phyloP scores from a whole-genome alignment of 2,113 vertebrate genomes.

The Chaetura pelagica region DNA sequence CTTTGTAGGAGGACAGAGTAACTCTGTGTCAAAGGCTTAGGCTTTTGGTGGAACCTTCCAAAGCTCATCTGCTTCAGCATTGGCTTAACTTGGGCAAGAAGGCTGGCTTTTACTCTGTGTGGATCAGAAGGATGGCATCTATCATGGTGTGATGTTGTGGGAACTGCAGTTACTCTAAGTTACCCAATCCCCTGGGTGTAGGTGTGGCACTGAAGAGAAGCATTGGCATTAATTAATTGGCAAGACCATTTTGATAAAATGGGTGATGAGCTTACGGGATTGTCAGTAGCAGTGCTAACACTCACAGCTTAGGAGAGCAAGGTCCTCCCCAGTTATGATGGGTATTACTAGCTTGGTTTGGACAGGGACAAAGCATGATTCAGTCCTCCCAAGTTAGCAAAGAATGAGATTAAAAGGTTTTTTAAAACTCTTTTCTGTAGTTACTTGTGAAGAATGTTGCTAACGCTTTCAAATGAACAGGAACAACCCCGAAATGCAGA shows the following conservation, averaged over 20 bases:
- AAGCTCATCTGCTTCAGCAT: not conserved
- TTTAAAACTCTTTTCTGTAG: not conserved
- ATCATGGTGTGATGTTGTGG: accelerated
- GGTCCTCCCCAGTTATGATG: not conserved
- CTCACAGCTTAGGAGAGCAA: not conserved
- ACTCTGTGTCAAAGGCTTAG: not conserved
- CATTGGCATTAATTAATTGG: not conserved
- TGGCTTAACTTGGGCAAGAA: not conserved
- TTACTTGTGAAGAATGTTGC: not conserved
- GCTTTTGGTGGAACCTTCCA: not conserved
- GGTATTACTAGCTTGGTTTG: not conserved
- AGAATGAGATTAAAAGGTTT: not conserved
- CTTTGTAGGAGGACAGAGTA: not conserved
- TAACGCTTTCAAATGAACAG: not conserved
- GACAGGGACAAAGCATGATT: not conserved
- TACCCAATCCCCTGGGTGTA: not conserved
- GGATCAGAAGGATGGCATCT: not conserved
- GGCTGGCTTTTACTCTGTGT: not conserved
- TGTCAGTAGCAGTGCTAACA: not conserved
- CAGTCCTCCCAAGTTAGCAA: not conserved
- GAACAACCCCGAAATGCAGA: not conserved
- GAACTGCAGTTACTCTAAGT: not conserved
- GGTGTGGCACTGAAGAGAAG: not conserved
- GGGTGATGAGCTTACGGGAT: not conserved
- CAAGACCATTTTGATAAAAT: not conserved